Conservation (phyloP, 2,888 invertebrate genomes). For the Calliopum simillimum region DNA sequence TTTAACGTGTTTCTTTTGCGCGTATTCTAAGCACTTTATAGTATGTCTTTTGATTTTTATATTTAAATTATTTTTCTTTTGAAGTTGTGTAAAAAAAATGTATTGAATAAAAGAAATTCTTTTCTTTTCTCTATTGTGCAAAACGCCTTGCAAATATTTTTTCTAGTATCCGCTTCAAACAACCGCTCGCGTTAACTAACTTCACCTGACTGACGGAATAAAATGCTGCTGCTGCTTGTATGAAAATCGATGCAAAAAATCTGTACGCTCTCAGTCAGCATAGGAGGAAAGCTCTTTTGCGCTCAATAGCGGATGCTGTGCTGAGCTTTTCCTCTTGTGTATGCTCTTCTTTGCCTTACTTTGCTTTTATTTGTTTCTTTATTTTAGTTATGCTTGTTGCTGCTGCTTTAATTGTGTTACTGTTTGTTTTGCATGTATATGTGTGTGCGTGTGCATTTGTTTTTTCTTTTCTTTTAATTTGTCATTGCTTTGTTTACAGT, state of each 20-base stretch:
- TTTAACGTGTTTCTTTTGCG: too few relatives aligned
- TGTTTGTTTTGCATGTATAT: conserved; percentile 9
- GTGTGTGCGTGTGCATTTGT: too few relatives aligned
- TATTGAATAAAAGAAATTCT: conserved; percentile 4
- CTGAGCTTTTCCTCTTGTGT: not conserved
- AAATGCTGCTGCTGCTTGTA: conserved; percentile 31
- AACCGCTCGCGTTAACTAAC: conserved; percentile 66
- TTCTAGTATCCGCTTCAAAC: conserved; percentile 50
- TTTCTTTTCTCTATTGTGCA: conserved; percentile 30
- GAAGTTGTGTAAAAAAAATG: conserved; percentile 23
- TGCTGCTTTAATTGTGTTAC: conserved; percentile 9
- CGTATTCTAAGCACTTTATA: too few relatives aligned
- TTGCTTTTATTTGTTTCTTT: not conserved
- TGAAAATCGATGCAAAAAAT: conserved; percentile 45
- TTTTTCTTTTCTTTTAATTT: not conserved
- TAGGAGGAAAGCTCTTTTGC: not conserved
- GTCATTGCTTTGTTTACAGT: not conserved
- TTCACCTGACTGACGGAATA: conserved; percentile 66
- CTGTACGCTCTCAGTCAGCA: conserved; percentile 42
- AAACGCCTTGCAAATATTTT: conserved; percentile 20
- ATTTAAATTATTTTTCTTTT: conserved; percentile 12
- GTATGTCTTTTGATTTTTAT: too few relatives aligned
- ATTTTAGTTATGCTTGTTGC: conserved; percentile 10
- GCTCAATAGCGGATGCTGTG: not conserved
- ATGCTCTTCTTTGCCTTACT: not conserved